Evolutionary conservation across 2,888 invertebrate genomes (phyloP).

Genomic region (Incurvaria masculella): DNA sequence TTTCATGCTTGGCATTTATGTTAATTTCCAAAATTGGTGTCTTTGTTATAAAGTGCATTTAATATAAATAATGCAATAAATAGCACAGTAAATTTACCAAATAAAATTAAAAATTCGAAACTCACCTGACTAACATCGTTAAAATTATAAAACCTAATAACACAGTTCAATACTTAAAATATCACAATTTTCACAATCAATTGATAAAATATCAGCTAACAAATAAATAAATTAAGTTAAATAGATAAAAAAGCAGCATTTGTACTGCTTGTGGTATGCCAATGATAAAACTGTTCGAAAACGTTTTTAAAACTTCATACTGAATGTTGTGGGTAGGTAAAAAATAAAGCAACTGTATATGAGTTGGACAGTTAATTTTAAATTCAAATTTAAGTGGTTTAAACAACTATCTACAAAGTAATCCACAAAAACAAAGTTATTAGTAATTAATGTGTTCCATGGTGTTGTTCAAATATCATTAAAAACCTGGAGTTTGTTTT

Average conservation of each 20-base stretch:
- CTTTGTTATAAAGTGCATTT: not conserved
- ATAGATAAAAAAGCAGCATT: not conserved
- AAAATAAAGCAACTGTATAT: not conserved
- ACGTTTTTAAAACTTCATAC: not conserved
- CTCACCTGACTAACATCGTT: not conserved
- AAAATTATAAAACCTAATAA: not conserved
- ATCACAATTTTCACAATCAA: not conserved
- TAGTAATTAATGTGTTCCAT: no score
- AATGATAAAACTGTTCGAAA: not conserved
- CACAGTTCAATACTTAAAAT: not conserved
- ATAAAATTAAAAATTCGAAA: no score
- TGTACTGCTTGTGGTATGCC: not conserved
- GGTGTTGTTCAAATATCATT: no score
- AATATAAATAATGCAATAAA: no score
- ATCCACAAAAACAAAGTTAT: no score
- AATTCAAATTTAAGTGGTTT: not conserved
- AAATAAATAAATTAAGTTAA: not conserved
- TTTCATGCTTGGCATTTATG: no score
- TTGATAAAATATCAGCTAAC: not conserved
- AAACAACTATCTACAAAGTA: no score
- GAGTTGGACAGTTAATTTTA: not conserved
- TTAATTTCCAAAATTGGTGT: no score
- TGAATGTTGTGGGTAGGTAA: not conserved
- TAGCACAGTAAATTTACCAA: no score
- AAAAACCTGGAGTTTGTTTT: no score